phyloP scores from a whole-genome alignment of 2,888 invertebrate species.

The Formica aserva region DNA sequence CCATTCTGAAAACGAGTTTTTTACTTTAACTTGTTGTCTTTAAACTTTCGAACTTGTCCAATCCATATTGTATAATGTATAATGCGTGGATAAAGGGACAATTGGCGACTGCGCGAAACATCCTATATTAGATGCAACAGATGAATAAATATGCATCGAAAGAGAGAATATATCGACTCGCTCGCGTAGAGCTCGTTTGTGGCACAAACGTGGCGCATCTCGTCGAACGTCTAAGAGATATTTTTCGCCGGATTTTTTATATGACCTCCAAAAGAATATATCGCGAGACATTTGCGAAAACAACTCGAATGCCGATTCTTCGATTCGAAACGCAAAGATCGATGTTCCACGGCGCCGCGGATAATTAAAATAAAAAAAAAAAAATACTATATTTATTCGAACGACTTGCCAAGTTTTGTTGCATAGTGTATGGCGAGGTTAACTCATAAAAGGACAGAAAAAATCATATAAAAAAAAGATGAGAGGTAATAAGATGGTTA shows the following conservation, averaged over 20 bases:
- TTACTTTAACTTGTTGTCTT: neutral
- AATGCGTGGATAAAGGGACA: neutral
- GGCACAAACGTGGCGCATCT: neutral
- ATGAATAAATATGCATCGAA: slow-evolving; percentile 19
- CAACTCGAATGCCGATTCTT: slow-evolving; percentile 66
- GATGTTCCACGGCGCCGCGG: slow-evolving; percentile 53
- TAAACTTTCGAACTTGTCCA: neutral
- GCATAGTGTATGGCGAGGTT: slow-evolving; percentile 80
- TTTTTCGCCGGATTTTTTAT: neutral
- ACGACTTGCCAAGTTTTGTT: slow-evolving; percentile 82
- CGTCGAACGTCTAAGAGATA: neutral
- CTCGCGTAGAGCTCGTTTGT: neutral
- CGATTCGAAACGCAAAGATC: slow-evolving; percentile 56
- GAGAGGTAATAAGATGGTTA: slow-evolving; percentile 39
- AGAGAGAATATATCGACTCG: slow-evolving; percentile 4
- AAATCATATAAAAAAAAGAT: slow-evolving; percentile 64
- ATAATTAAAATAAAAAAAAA: slow-evolving; percentile 4
- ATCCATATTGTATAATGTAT: neutral
- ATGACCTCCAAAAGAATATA: slow-evolving; percentile 4
- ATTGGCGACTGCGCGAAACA: neutral
- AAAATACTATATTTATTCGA: slow-evolving; percentile 79
- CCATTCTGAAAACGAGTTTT: neutral
- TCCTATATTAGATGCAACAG: neutral
- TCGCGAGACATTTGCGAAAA: slow-evolving; percentile 5
- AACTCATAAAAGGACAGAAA: slow-evolving; percentile 66